Conservation (phyloP, 2,797 vertebrate genomes). For the Gallinago nigripennis region DNA sequence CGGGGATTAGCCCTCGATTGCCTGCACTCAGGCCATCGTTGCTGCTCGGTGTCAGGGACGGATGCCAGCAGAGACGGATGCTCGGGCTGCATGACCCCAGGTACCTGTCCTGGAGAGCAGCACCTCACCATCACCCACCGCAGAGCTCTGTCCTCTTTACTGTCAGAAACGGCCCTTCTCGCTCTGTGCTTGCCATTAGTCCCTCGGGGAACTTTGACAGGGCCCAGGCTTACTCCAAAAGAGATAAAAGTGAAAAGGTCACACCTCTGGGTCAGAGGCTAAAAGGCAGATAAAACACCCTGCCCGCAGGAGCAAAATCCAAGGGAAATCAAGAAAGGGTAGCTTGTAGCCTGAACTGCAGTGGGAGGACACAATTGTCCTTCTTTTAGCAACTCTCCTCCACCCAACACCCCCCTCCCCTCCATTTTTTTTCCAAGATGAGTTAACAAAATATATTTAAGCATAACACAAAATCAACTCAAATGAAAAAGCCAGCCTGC, state of each 20-base stretch:
- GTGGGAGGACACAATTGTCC: not conserved
- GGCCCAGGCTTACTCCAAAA: constrained; percentile 21
- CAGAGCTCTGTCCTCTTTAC: not conserved
- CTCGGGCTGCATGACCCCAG: not conserved
- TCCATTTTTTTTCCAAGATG: not conserved
- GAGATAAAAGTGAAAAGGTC: constrained; percentile 66
- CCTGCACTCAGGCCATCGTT: not conserved
- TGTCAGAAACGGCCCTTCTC: not conserved
- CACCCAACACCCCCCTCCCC: too few relatives aligned
- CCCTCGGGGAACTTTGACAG: constrained; percentile 1
- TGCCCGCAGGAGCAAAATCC: constrained; percentile 43
- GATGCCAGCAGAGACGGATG: not conserved
- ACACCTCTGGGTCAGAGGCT: constrained; percentile 59
- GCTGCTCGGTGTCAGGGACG: fast-evolving
- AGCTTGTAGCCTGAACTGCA: not conserved
- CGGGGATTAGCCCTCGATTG: not conserved
- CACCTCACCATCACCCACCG: not conserved
- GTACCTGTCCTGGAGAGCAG: not conserved
- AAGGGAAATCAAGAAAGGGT: not conserved
- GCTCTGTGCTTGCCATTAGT: not conserved
- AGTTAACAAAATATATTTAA: constrained; percentile 54
- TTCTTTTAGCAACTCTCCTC: constrained; percentile 18
- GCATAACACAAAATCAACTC: constrained; percentile 47
- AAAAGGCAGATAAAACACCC: constrained; percentile 64
- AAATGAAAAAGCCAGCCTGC: not conserved